These are phyloP conservation scores for Lepidurus packardi DNA, from an alignment of 1,140 invertebrate species.

Conservation along the genomic window DNA sequence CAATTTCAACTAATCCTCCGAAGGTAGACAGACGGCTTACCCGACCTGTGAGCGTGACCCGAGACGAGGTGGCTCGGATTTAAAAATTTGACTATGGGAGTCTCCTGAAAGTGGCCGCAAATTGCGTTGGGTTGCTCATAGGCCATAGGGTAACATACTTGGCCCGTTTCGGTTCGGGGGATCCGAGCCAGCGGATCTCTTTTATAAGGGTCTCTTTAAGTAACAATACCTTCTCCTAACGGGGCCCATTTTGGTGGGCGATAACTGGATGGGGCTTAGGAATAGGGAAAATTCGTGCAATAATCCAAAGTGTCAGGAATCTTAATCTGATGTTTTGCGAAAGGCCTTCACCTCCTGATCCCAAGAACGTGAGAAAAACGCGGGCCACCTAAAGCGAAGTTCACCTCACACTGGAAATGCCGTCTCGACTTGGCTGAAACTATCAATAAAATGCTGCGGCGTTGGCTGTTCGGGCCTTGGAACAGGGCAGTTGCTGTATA, in stretches of 20 bases:
- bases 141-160: background rate
- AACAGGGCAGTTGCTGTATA: background rate
- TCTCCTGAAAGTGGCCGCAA: no score
- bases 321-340: conserved; percentile 10
- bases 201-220: conserved; percentile 19
- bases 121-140: no score
- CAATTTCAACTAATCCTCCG: background rate
- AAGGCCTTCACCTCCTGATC: conserved; percentile 1
- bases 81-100: no score
- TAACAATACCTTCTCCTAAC: conserved; percentile 4
- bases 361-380: conserved; percentile 10
- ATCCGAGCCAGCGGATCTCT: background rate
- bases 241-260: background rate
- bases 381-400: background rate
- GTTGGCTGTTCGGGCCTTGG: background rate
- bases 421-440: background rate
- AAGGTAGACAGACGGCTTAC: background rate
- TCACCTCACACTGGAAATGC: background rate
- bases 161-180: background rate
- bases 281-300: background rate
- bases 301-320: conserved; percentile 19
- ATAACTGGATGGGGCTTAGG: background rate
- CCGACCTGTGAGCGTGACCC: background rate
- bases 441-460: background rate
- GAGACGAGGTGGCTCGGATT: no score